These are phyloP conservation scores for Drosophila burlai DNA, from an alignment of 1,140 invertebrate genomes.

Conservation along the genomic window DNA sequence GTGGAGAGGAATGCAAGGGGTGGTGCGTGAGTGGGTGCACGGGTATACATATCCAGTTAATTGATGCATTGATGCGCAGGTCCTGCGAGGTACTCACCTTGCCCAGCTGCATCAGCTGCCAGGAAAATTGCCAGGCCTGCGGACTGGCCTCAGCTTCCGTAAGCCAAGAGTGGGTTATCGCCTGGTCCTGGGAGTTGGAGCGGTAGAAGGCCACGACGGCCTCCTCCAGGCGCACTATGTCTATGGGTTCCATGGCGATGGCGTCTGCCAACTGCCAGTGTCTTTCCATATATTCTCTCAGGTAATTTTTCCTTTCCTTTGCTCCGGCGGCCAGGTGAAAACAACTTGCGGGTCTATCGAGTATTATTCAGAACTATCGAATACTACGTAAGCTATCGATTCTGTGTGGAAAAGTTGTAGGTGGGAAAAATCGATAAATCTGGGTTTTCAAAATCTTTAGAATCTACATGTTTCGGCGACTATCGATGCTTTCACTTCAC, in stretches of 20 bases:
- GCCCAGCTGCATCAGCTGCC: conserved; percentile 92
- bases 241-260: conserved; percentile 65
- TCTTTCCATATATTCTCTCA: conserved; percentile 10
- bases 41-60: conserved; percentile 47
- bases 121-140: conserved; percentile 95
- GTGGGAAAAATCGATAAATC: too few relatives aligned
- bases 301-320: conserved; percentile 14
- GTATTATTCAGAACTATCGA: neutral
- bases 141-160: conserved; percentile 92
- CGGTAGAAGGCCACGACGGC: conserved; percentile 80
- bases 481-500: too few relatives aligned
- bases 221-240: conserved; percentile 76
- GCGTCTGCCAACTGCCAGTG: conserved; percentile 17
- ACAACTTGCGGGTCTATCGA: conserved; percentile 3
- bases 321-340: conserved; percentile 8
- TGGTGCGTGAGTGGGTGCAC: conserved; percentile 24
- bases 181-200: conserved; percentile 86
- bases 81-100: conserved; percentile 87
- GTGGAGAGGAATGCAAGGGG: neutral
- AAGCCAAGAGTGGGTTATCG: conserved; percentile 93
- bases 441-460: too few relatives aligned
- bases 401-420: too few relatives aligned
- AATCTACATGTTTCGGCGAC: too few relatives aligned
- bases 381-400: neutral
- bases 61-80: conserved; percentile 51